phyloP scores from a whole-genome alignment of 2,888 invertebrate species.

The Drosophila limbata region DNA sequence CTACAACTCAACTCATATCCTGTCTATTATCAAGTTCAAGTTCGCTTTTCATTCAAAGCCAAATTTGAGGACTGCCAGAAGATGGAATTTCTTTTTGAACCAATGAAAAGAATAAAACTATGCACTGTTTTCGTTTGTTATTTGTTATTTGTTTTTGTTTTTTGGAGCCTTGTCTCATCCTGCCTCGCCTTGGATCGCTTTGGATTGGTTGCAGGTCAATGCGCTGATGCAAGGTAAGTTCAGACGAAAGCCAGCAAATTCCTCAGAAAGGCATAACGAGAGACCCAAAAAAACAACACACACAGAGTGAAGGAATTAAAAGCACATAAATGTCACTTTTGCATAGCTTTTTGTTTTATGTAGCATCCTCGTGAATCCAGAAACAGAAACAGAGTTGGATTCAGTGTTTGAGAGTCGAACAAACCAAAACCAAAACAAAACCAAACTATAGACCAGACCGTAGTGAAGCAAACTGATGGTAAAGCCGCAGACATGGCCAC shows the following conservation, averaged over 20 bases:
- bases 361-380: conserved; percentile 57
- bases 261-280: conserved; percentile 62
- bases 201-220: conserved; percentile 60
- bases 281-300: conserved; percentile 17
- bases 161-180: neutral
- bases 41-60: neutral
- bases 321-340: conserved; percentile 80
- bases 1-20: neutral
- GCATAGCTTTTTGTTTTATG: conserved; percentile 78
- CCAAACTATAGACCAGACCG: conserved; percentile 21
- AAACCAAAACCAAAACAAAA: conserved; percentile 32
- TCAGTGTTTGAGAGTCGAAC: conserved; percentile 6
- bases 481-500: conserved; percentile 67
- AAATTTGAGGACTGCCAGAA: neutral
- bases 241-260: conserved; percentile 59
- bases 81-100: neutral
- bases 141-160: conserved; percentile 10
- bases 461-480: conserved; percentile 36
- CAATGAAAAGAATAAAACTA: conserved; percentile 25
- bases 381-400: conserved; percentile 5
- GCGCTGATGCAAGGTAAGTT: conserved; percentile 72
- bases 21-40: conserved; percentile 1
- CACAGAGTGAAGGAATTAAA: conserved; percentile 66
- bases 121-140: conserved; percentile 18
- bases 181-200: neutral